A percentile compares a stretch with the other conserved stretches of the same genome.
Conservation (phyloP, 2,797 vertebrate species). For the Enteromius radiatus region DNA sequence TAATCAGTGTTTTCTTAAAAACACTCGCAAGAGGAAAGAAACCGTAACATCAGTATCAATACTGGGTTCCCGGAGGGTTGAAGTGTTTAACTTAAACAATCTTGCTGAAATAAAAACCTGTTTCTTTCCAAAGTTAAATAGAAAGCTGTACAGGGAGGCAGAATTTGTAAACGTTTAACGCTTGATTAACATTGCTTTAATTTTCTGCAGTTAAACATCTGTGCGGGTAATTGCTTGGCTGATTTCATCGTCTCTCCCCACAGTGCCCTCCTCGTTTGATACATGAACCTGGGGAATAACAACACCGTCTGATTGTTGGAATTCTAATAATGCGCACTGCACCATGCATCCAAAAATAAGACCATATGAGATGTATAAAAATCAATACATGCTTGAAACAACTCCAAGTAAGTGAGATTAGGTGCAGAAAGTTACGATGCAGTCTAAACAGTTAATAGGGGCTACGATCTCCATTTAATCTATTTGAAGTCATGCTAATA, state of each 20-base stretch:
- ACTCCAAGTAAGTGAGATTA: conserved; percentile 40
- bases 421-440: not conserved
- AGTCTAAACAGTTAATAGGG: conserved; percentile 8
- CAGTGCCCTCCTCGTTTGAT: conserved; percentile 61
- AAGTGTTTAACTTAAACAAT: not conserved
- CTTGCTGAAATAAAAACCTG: conserved; percentile 11
- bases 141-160: conserved; percentile 5
- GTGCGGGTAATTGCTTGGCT: conserved; percentile 65
- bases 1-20: not conserved
- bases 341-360: conserved; percentile 44
- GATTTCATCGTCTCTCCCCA: conserved; percentile 60
- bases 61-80: not conserved
- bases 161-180: conserved; percentile 57
- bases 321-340: conserved; percentile 42
- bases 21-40: not conserved
- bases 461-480: conserved; percentile 1
- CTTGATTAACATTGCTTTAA: conserved; percentile 65
- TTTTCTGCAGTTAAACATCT: conserved; percentile 66
- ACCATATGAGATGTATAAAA: conserved; percentile 31
- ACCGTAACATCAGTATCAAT: not conserved
- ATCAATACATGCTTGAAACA: conserved; percentile 20
- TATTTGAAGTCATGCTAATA: conserved; percentile 11
- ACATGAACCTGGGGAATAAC: conserved; percentile 63
- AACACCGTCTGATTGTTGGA: conserved; percentile 59
- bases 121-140: not conserved